These are phyloP conservation scores for Gymnothorax reevesii DNA, from an alignment of 2,797 vertebrate species.

Conservation along the genomic window DNA sequence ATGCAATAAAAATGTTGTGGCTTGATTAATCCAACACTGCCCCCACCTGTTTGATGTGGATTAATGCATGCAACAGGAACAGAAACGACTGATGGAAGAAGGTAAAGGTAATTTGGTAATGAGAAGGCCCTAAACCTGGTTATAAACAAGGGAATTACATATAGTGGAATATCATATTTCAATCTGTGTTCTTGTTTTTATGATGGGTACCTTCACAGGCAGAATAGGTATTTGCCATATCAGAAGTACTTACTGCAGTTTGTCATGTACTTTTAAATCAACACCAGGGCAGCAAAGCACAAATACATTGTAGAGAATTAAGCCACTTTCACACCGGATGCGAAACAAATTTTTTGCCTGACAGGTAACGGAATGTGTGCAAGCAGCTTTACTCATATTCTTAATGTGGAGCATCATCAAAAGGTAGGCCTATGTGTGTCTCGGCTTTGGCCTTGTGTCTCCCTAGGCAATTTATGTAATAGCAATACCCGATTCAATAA, in stretches of 20 bases:
- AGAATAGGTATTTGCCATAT: background rate
- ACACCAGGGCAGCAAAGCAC: background rate
- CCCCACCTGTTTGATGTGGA: constrained; percentile 6
- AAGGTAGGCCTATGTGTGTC: background rate
- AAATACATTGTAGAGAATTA: background rate
- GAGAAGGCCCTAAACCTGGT: background rate
- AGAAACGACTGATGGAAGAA: background rate
- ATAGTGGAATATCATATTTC: background rate
- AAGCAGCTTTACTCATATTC: background rate
- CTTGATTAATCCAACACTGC: background rate
- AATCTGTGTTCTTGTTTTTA: background rate
- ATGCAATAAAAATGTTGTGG: background rate
- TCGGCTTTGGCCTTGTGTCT: background rate
- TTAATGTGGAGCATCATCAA: background rate
- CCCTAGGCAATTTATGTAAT: background rate
- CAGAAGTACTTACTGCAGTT: background rate
- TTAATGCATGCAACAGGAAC: background rate
- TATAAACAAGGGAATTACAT: background rate
- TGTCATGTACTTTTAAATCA: background rate
- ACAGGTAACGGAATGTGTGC: no score
- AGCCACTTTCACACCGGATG: no score
- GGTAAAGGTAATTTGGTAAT: background rate
- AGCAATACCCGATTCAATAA: no score
- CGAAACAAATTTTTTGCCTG: no score
- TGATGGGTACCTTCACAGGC: background rate